phyloP scores from a whole-genome alignment of 2,888 invertebrate genomes.

The Lasioglossum vierecki region DNA sequence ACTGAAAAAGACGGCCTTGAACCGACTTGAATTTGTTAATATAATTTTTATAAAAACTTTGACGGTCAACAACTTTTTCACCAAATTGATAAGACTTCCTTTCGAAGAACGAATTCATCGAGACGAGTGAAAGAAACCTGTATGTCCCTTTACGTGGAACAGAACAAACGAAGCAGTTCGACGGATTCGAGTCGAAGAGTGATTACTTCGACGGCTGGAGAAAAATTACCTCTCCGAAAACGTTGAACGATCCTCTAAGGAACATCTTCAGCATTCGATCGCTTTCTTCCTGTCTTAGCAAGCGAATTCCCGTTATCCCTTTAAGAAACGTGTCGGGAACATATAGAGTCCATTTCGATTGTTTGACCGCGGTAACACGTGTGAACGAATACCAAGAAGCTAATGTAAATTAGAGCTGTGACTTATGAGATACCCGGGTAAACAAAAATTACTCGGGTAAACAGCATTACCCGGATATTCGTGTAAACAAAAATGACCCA shows the following conservation, averaged over 20 bases:
- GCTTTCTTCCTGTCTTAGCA: background rate
- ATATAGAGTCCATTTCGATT: too few relatives aligned
- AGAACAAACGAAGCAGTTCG: background rate
- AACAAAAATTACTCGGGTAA: too few relatives aligned
- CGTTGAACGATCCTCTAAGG: background rate
- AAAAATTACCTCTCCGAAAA: constrained; percentile 15
- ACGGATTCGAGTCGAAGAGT: constrained; percentile 9
- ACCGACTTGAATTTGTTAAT: background rate
- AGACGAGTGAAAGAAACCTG: background rate
- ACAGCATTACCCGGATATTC: too few relatives aligned
- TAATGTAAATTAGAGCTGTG: too few relatives aligned
- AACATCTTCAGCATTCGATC: background rate
- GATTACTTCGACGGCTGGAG: constrained; percentile 6
- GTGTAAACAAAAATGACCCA: too few relatives aligned
- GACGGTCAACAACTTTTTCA: background rate
- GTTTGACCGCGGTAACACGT: too few relatives aligned
- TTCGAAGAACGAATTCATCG: background rate
- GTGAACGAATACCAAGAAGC: too few relatives aligned
- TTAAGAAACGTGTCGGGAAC: background rate
- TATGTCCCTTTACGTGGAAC: background rate
- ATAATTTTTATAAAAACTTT: too few relatives aligned
- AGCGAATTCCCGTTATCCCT: background rate
- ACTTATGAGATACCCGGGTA: too few relatives aligned
- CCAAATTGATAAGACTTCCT: background rate
- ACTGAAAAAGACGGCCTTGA: background rate